These are phyloP conservation scores for Stratiomys singularior DNA, from an alignment of 2,888 invertebrate genomes.

Conservation along the genomic window DNA sequence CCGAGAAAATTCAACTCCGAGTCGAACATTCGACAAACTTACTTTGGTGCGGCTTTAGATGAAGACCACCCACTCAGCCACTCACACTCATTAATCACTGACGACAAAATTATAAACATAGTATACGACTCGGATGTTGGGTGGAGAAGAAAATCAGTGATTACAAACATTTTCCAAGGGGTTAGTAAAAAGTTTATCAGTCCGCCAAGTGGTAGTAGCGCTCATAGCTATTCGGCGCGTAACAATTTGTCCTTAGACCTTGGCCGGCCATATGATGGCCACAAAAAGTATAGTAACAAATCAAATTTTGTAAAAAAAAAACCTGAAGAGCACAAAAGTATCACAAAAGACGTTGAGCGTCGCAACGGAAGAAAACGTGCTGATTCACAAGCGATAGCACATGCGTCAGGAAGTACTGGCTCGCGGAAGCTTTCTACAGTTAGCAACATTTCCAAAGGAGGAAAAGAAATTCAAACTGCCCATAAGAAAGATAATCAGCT, in stretches of 20 bases:
- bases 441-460: background rate
- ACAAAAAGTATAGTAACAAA: constrained; percentile 50
- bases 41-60: constrained; percentile 63
- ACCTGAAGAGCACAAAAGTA: background rate
- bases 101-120: constrained; percentile 65
- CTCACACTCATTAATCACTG: constrained; percentile 65
- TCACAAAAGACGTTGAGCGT: background rate
- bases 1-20: constrained; percentile 63
- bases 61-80: constrained; percentile 63
- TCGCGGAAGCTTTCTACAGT: background rate
- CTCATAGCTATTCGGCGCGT: constrained; percentile 58
- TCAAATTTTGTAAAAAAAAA: background rate
- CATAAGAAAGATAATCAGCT: background rate
- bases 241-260: constrained; percentile 63
- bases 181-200: background rate
- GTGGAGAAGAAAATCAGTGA: constrained; percentile 62
- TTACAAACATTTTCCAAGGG: constrained; percentile 46
- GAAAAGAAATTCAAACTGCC: background rate
- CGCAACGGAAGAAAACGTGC: background rate
- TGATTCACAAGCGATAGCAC: constrained; percentile 38
- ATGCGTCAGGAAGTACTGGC: background rate
- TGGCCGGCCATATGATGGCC: constrained; percentile 50
- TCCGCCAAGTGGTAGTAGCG: constrained; percentile 53
- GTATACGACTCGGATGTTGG: constrained; percentile 66
- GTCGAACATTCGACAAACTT: constrained; percentile 64